phyloP scores from a whole-genome alignment of 2,113 vertebrate species.

The Lophotis ruficrista region DNA sequence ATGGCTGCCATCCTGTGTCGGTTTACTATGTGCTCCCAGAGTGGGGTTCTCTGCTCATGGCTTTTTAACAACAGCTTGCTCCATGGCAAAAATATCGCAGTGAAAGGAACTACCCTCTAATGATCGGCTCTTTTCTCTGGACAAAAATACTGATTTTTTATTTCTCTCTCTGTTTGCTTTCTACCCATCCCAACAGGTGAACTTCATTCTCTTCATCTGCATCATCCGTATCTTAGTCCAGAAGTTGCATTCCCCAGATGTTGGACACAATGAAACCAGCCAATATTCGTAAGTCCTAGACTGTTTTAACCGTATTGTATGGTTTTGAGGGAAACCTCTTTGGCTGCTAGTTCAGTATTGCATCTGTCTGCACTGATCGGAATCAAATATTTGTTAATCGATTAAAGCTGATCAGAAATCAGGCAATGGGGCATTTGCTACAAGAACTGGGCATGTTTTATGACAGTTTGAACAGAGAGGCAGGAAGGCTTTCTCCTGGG shows the following conservation, averaged over 20 bases:
- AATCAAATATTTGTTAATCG: neutral
- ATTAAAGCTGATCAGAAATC: neutral
- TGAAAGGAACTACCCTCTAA: neutral
- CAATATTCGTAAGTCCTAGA: slow-evolving; percentile 88
- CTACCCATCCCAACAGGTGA: slow-evolving; percentile 76
- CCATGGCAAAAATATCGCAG: neutral
- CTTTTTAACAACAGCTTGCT: slow-evolving; percentile 13
- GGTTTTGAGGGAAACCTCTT: neutral
- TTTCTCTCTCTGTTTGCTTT: neutral
- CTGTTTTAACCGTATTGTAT: neutral
- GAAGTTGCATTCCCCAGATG: slow-evolving; percentile 92
- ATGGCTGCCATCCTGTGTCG: slow-evolving; percentile 71
- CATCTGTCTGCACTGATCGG: neutral
- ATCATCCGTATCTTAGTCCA: slow-evolving; percentile 95
- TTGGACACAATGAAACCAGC: slow-evolving; percentile 89
- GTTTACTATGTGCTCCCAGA: slow-evolving; percentile 43
- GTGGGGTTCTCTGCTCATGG: slow-evolving; percentile 15
- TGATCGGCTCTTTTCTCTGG: neutral
- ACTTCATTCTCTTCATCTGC: slow-evolving; percentile 92
- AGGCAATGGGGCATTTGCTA: neutral
- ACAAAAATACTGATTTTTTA: neutral
- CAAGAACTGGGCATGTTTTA: neutral
- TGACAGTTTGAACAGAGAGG: neutral
- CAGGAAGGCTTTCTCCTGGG: neutral
- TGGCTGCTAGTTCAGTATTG: neutral